phyloP scores from a whole-genome alignment of 2,888 invertebrate species.

The Actias luna region DNA sequence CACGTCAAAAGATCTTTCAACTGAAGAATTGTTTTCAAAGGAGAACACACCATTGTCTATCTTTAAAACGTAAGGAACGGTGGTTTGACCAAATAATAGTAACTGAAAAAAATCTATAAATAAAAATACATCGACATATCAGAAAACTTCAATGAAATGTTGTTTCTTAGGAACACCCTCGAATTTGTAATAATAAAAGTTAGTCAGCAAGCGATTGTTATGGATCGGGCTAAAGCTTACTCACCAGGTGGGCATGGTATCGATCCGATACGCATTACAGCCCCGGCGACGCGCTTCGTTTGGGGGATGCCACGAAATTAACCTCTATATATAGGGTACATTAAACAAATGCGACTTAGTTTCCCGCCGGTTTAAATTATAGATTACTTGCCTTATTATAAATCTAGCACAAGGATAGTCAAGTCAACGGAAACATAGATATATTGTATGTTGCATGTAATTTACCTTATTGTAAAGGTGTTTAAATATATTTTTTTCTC shows the following conservation, averaged over 20 bases:
- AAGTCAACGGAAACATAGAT: too few relatives aligned
- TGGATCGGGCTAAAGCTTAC: constrained; percentile 23
- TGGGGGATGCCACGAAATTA: constrained; percentile 7
- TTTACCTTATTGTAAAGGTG: too few relatives aligned
- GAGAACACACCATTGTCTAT: not conserved
- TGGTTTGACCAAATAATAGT: too few relatives aligned
- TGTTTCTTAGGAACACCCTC: not conserved
- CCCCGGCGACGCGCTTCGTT: constrained; percentile 3
- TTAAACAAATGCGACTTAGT: constrained; percentile 9
- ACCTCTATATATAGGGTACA: not conserved
- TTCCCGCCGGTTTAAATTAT: not conserved
- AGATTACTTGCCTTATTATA: not conserved
- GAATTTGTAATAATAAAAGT: constrained; percentile 9
- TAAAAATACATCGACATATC: not conserved
- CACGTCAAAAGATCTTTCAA: too few relatives aligned
- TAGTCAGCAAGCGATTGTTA: constrained; percentile 7
- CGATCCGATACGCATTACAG: constrained; percentile 19
- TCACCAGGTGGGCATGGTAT: constrained; percentile 26
- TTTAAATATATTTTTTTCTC: too few relatives aligned
- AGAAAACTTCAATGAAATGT: constrained; percentile 12
- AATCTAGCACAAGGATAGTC: not conserved
- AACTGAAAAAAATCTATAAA: not conserved
- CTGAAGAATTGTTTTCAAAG: too few relatives aligned
- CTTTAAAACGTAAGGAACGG: too few relatives aligned
- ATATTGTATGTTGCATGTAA: too few relatives aligned